A percentile compares a stretch with the other conserved stretches of the same genome.
These are phyloP conservation scores for Eucidaris tribuloides DNA, from an alignment of 35 echinoderm and acorn worm species.

Conservation along the genomic window DNA sequence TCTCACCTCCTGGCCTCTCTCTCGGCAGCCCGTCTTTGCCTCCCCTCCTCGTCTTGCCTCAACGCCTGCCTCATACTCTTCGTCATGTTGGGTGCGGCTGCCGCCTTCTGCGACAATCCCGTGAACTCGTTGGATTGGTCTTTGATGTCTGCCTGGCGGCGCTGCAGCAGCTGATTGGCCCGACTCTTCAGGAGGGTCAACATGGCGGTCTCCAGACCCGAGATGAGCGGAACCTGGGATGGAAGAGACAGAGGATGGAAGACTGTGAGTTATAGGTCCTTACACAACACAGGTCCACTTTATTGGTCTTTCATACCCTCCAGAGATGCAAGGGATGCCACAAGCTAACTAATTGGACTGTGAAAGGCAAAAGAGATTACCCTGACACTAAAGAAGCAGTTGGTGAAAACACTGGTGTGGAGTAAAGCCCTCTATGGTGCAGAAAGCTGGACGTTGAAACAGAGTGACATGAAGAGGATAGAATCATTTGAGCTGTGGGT, in stretches of 20 bases:
- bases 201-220: constrained; percentile 67
- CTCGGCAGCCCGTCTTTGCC: constrained; percentile 73
- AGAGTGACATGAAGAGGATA: no score
- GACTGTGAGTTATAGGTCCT: not conserved
- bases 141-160: constrained; percentile 87
- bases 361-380: no score
- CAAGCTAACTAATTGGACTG: no score
- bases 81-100: constrained; percentile 60
- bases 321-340: no score
- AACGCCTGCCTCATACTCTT: constrained; percentile 24
- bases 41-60: constrained; percentile 62
- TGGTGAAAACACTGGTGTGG: no score
- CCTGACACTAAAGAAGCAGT: no score
- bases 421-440: no score
- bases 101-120: constrained; percentile 57
- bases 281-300: no score
- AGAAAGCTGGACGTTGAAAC: no score
- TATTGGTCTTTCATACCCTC: no score
- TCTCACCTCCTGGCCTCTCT: constrained; percentile 89
- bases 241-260: not conserved
- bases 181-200: constrained; percentile 49
- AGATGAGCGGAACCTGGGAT: constrained; percentile 76
- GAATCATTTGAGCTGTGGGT: no score
- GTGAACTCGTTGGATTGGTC: constrained; percentile 87
- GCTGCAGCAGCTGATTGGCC: constrained; percentile 48